Evolutionary conservation across 2,888 invertebrate species (phyloP).

Genomic region (Netelia melanura): DNA sequence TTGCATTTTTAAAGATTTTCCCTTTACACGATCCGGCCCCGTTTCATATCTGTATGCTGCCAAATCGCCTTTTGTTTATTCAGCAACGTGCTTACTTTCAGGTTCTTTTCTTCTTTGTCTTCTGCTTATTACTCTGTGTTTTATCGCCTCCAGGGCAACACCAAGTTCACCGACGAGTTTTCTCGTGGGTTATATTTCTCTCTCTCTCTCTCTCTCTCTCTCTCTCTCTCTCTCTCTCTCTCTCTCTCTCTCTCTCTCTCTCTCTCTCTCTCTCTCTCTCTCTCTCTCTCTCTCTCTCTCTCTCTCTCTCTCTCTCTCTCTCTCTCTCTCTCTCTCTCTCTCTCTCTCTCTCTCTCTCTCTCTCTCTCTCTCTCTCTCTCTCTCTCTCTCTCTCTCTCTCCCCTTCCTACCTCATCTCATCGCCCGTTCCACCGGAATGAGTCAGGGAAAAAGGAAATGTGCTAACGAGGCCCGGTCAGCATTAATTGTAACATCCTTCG

Average conservation of each 20-base stretch:
- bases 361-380: background rate
- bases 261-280: background rate
- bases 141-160: background rate
- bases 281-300: background rate
- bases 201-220: background rate
- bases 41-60: background rate
- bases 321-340: background rate
- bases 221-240: constrained; percentile 1
- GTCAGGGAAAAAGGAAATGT: constrained; percentile 83
- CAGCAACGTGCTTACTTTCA: background rate
- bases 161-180: constrained; percentile 25
- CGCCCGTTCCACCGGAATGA: constrained; percentile 74
- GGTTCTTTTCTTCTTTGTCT: background rate
- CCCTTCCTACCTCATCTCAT: too few species aligned
- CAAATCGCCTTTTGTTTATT: background rate
- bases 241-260: background rate
- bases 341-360: background rate
- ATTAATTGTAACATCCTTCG: constrained; percentile 84
- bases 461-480: constrained; percentile 82
- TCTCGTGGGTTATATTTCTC: background rate
- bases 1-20: constrained; percentile 14
- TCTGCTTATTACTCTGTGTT: background rate
- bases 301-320: background rate
- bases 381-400: background rate
- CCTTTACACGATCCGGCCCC: background rate